Conservation (phyloP, 2,888 invertebrate genomes). For the Drosophila helvetica region DNA sequence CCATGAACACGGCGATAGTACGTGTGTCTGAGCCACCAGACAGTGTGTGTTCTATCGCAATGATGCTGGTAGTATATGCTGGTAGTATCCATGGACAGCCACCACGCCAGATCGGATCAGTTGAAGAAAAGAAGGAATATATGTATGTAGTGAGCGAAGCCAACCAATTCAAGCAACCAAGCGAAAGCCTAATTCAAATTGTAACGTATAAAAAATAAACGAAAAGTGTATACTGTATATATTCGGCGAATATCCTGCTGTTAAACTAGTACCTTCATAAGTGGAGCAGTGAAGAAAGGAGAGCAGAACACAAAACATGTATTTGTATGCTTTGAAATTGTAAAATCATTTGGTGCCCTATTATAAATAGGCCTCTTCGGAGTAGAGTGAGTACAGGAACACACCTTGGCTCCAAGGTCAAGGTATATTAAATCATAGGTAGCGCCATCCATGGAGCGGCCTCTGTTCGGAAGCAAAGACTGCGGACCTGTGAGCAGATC, state of each 20-base stretch:
- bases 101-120: background rate
- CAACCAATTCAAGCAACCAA: constrained; percentile 13
- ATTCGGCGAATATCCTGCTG: background rate
- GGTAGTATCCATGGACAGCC: background rate
- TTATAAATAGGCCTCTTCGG: no score
- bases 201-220: constrained; percentile 34
- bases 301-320: no score
- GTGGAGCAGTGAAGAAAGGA: background rate
- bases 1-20: background rate
- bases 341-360: no score
- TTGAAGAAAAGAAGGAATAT: background rate
- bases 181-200: constrained; percentile 35
- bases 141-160: background rate
- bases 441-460: background rate
- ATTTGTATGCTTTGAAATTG: no score
- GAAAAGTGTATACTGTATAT: constrained; percentile 22
- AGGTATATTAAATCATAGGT: background rate
- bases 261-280: background rate
- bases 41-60: background rate
- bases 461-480: background rate
- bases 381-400: background rate
- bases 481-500: no score
- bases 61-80: background rate
- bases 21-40: background rate
- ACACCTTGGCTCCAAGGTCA: background rate